Evolutionary conservation across 2,113 vertebrate genomes (phyloP).

Genomic region (Actenoides lindsayi): DNA sequence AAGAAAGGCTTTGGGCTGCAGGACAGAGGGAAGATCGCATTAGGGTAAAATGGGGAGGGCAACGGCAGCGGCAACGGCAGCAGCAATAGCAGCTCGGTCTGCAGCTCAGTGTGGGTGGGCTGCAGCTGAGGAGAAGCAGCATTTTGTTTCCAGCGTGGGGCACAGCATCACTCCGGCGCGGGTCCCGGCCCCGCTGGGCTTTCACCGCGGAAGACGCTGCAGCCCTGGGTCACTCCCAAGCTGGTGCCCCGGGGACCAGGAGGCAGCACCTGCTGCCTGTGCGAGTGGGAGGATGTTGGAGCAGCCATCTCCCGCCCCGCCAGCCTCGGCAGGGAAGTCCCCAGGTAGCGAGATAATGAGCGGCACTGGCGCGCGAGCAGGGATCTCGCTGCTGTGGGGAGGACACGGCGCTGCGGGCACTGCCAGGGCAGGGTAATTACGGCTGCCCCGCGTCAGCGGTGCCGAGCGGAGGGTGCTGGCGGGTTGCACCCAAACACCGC

Average conservation of each 20-base stretch:
- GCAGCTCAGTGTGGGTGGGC: background rate
- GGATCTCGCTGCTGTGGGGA: background rate
- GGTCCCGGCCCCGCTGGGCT: background rate
- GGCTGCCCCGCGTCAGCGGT: background rate
- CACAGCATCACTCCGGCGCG: background rate
- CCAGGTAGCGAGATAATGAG: constrained; percentile 7
- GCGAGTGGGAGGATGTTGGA: background rate
- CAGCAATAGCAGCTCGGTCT: background rate
- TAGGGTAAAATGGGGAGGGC: background rate
- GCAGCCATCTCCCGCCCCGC: background rate
- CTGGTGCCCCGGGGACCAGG: background rate
- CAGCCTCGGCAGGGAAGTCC: background rate
- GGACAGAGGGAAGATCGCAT: background rate
- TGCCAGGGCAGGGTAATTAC: background rate
- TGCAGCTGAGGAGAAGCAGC: background rate
- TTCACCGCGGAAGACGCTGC: background rate
- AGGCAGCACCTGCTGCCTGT: background rate
- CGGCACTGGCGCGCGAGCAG: fast-evolving
- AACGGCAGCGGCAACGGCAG: background rate
- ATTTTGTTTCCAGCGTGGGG: background rate
- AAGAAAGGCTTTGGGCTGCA: background rate
- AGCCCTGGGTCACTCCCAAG: background rate
- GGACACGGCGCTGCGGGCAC: background rate
- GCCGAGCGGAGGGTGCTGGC: background rate
- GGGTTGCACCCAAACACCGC: background rate